phyloP scores from a whole-genome alignment of 2,888 invertebrate species.

The Chironomus tentans region DNA sequence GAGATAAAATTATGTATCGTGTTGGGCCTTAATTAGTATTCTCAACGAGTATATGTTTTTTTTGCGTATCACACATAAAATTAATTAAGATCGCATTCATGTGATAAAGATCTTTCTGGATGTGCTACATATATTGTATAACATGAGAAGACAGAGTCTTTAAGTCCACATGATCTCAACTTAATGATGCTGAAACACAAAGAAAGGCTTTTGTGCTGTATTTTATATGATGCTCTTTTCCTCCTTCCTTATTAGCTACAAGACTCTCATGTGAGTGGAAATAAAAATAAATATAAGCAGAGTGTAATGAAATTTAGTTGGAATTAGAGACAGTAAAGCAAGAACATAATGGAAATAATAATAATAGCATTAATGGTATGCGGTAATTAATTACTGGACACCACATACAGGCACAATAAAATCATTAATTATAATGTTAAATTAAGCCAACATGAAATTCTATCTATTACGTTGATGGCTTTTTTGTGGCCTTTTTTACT shows the following conservation, averaged over 20 bases:
- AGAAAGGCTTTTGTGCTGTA: background rate
- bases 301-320: background rate
- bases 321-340: background rate
- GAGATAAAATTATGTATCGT: background rate
- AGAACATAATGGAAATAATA: background rate
- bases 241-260: no score
- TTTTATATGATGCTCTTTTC: no score
- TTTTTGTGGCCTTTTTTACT: no score
- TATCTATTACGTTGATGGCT: no score
- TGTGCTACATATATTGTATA: no score
- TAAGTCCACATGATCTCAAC: background rate
- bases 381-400: constrained; percentile 16
- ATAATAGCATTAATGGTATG: background rate
- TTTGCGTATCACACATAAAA: background rate
- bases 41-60: background rate
- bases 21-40: constrained; percentile 2
- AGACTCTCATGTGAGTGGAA: no score
- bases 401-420: background rate
- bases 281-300: background rate
- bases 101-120: background rate
- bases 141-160: no score
- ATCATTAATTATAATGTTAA: constrained; percentile 22
- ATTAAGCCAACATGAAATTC: constrained; percentile 10
- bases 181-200: background rate
- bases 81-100: constrained; percentile 8